These are phyloP conservation scores for Genyomyrus donnyi DNA, from an alignment of 2,113 vertebrate genomes.

Conservation along the genomic window DNA sequence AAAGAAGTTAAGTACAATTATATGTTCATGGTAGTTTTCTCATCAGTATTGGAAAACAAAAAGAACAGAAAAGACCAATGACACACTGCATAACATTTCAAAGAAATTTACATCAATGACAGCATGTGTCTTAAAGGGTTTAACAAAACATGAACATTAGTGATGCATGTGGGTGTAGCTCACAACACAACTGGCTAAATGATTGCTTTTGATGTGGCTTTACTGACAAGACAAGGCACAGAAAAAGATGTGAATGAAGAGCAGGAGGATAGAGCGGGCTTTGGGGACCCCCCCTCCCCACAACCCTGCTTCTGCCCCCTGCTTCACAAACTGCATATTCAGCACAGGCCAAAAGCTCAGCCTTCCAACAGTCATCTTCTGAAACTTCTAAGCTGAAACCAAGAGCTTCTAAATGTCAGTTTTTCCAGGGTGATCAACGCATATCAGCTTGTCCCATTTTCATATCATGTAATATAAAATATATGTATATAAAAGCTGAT, in stretches of 20 bases:
- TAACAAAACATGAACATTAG: constrained; percentile 2
- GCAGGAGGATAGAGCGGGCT: not conserved
- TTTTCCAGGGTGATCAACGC: constrained; percentile 31
- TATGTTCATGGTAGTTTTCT: constrained; percentile 2
- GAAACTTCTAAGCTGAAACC: not conserved
- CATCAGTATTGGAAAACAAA: not conserved
- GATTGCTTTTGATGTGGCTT: constrained; percentile 54
- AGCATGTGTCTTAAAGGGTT: not conserved
- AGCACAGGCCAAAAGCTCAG: not conserved
- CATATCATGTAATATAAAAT: constrained; percentile 19
- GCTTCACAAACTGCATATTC: constrained; percentile 21
- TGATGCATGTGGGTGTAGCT: constrained; percentile 23
- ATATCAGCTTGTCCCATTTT: constrained; percentile 25
- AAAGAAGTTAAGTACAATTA: too few relatives aligned
- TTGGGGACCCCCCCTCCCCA: not conserved
- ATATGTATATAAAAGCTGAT: constrained; percentile 37
- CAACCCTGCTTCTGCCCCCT: not conserved
- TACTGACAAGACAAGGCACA: constrained; percentile 57
- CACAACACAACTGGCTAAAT: constrained; percentile 10
- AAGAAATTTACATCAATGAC: not conserved
- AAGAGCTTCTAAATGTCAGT: not conserved
- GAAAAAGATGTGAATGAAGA: constrained; percentile 38
- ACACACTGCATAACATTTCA: not conserved
- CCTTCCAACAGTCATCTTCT: not conserved
- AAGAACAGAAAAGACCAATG: not conserved